Evolutionary conservation across 2,113 vertebrate species (phyloP).

Genomic region (Leptosomus discolor): DNA sequence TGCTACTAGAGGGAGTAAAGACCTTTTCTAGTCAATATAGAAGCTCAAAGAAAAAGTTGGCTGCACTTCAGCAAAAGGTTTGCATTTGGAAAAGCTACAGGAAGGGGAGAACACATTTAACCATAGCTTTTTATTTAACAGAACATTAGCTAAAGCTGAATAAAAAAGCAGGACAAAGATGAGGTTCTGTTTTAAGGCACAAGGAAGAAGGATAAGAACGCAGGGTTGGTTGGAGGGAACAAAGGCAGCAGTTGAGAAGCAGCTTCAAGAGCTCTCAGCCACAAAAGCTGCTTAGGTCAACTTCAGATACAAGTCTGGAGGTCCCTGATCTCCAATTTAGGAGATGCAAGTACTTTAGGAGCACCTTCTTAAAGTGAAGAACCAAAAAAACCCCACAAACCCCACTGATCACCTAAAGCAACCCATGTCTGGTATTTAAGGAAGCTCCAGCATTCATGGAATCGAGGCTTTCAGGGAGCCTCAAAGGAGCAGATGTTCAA

Average conservation of each 20-base stretch:
- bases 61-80: not conserved
- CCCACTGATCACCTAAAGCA: not conserved
- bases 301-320: not conserved
- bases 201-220: fast-evolving
- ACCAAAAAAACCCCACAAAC: not conserved
- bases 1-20: not conserved
- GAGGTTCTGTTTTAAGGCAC: not conserved
- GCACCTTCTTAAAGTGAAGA: not conserved
- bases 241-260: not conserved
- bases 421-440: fast-evolving
- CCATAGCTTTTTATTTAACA: not conserved
- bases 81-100: not conserved
- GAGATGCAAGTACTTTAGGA: not conserved
- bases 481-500: not conserved
- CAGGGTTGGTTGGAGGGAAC: not conserved
- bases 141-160: not conserved
- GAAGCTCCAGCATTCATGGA: not conserved
- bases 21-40: not conserved
- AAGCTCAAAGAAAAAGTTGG: not conserved
- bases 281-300: not conserved
- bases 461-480: fast-evolving
- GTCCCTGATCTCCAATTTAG: not conserved
- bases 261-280: not conserved
- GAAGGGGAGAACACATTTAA: not conserved
- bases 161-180: not conserved